Conservation (phyloP, 2,113 vertebrate species). For the Regulus satrapa region DNA sequence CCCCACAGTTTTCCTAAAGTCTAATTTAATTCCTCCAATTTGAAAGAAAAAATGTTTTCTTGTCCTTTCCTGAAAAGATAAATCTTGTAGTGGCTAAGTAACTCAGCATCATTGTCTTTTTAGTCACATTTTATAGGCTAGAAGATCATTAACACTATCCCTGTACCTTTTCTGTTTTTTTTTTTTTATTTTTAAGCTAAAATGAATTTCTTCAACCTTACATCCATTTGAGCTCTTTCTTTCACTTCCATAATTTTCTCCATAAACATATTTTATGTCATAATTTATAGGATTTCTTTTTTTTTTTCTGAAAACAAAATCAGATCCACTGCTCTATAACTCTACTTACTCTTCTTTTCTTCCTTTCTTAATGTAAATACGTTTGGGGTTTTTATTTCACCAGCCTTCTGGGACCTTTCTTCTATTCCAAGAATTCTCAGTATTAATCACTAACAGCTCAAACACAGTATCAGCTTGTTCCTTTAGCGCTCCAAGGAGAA, state of each 20-base stretch:
- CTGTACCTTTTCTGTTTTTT: neutral
- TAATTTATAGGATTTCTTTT: neutral
- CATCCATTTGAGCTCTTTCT: neutral
- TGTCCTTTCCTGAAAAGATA: neutral
- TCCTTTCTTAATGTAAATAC: neutral
- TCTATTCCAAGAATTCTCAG: neutral
- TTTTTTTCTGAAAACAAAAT: neutral
- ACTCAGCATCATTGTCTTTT: neutral
- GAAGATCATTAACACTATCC: neutral
- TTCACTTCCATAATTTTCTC: accelerated
- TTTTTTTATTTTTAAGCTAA: neutral
- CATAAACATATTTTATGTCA: neutral
- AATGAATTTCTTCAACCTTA: neutral
- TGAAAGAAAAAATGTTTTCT: neutral
- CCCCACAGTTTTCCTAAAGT: accelerated
- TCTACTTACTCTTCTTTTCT: neutral
- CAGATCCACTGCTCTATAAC: neutral
- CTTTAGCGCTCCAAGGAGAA: neutral
- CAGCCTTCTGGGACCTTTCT: neutral
- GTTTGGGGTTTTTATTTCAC: neutral
- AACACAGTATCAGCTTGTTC: neutral
- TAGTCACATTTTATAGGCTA: neutral
- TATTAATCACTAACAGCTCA: neutral
- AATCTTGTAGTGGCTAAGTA: neutral
- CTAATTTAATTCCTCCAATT: neutral